These are phyloP conservation scores for Henricia sp. DNA, from an alignment of 53 echinoderm and acorn worm genomes.

Conservation along the genomic window DNA sequence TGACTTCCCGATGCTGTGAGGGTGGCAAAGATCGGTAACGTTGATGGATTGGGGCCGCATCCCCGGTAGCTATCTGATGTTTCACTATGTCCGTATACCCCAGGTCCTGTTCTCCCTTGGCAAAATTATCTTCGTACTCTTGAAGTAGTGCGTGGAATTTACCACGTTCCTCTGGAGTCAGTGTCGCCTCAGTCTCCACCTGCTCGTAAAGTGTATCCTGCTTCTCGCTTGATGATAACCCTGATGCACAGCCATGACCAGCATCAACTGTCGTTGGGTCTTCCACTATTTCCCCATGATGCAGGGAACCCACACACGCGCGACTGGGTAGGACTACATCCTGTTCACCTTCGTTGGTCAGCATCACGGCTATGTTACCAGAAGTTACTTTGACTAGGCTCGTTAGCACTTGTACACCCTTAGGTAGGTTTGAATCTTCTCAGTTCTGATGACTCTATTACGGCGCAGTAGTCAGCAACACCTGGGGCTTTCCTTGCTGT, in stretches of 20 bases:
- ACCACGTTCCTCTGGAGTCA: not conserved
- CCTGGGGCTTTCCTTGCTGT: not conserved
- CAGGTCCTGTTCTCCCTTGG: not conserved
- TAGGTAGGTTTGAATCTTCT: not conserved
- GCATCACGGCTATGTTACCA: not conserved
- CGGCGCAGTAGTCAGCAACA: not conserved
- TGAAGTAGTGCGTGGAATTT: not conserved
- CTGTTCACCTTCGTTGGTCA: not conserved
- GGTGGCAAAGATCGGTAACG: not conserved
- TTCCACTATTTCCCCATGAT: not conserved
- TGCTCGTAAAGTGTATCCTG: not conserved
- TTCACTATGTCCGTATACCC: conserved; percentile 3
- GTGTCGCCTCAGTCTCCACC: not conserved
- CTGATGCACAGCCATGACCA: not conserved
- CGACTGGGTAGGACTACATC: conserved; percentile 6
- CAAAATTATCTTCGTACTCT: not conserved
- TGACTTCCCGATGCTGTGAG: conserved; percentile 11
- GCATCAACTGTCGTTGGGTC: not conserved
- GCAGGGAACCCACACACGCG: not conserved
- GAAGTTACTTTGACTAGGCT: not conserved
- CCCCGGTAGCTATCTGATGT: not conserved
- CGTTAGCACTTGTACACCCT: not conserved
- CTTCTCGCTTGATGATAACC: not conserved
- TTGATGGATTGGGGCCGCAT: conserved; percentile 3
- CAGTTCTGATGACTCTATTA: not conserved